phyloP scores from a whole-genome alignment of 2,888 invertebrate genomes.

The Formica aserva region DNA sequence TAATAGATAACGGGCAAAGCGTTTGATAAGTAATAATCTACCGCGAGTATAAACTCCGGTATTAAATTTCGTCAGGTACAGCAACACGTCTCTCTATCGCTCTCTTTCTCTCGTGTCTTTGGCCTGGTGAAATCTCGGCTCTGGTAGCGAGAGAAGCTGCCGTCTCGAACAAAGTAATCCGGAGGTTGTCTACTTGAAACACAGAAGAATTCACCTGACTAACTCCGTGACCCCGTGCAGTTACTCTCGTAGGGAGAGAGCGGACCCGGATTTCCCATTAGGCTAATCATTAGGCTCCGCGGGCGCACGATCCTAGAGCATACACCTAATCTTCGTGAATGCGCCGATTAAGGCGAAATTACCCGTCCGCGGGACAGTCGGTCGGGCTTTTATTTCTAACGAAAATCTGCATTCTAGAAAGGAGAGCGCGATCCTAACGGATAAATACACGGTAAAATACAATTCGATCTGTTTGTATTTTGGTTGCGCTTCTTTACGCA shows the following conservation, averaged over 20 bases:
- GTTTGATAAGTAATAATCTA: slow-evolving; percentile 9
- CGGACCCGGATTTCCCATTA: slow-evolving; percentile 72
- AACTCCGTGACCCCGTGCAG: slow-evolving; percentile 65
- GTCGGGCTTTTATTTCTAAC: slow-evolving; percentile 37
- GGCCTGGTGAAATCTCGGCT: slow-evolving; percentile 40
- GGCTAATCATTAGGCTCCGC: slow-evolving; percentile 65
- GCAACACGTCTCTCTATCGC: not conserved
- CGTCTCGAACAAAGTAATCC: slow-evolving; percentile 56
- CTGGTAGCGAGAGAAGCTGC: slow-evolving; percentile 19
- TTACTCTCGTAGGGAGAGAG: slow-evolving; percentile 55
- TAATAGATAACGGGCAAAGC: slow-evolving; percentile 20
- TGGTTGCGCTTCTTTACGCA: not conserved
- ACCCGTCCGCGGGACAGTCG: slow-evolving; percentile 43
- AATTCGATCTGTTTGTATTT: not conserved
- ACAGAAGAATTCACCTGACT: slow-evolving; percentile 69
- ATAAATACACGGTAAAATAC: no score
- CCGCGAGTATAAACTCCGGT: slow-evolving; percentile 14
- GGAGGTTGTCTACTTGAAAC: slow-evolving; percentile 60
- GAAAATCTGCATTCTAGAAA: slow-evolving; percentile 27
- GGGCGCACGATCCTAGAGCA: slow-evolving; percentile 58
- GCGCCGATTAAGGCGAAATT: slow-evolving; percentile 62
- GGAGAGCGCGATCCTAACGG: not conserved
- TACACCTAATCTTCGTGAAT: slow-evolving; percentile 62
- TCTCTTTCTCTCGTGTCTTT: slow-evolving; percentile 19
- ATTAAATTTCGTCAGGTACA: slow-evolving; percentile 3